Evolutionary conservation across 2,797 vertebrate genomes (phyloP).

Genomic region (Okamejei kenojei): DNA sequence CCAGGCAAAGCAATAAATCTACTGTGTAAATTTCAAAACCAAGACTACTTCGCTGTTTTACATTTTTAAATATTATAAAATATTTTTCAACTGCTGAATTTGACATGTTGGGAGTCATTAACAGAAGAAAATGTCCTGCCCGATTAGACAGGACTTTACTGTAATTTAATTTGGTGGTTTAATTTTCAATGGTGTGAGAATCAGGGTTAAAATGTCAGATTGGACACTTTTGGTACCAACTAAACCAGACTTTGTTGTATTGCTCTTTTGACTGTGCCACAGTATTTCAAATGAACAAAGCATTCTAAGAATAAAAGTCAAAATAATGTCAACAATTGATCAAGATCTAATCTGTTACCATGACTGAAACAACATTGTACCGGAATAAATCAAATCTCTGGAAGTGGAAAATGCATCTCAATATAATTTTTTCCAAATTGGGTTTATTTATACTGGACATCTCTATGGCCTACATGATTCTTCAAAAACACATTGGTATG

Average conservation of each 20-base stretch:
- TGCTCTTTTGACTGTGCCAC: not conserved
- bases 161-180: not conserved
- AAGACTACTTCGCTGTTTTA: not conserved
- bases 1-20: not conserved
- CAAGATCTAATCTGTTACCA: not conserved
- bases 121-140: not conserved
- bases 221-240: not conserved
- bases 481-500: not conserved
- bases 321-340: not conserved
- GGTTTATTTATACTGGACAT: constrained; percentile 5
- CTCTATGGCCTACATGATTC: not conserved
- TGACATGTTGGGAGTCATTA: not conserved
- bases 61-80: not conserved
- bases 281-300: not conserved
- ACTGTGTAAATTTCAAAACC: not conserved
- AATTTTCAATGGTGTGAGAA: not conserved
- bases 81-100: not conserved
- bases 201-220: not conserved
- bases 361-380: not conserved
- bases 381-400: not conserved
- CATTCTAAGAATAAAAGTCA: not conserved
- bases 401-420: not conserved
- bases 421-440: not conserved
- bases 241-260: not conserved
- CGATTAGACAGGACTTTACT: not conserved